Base-by-base conservation (phyloP, 1,140 invertebrate species). In the Mamestra configurata region DNA sequence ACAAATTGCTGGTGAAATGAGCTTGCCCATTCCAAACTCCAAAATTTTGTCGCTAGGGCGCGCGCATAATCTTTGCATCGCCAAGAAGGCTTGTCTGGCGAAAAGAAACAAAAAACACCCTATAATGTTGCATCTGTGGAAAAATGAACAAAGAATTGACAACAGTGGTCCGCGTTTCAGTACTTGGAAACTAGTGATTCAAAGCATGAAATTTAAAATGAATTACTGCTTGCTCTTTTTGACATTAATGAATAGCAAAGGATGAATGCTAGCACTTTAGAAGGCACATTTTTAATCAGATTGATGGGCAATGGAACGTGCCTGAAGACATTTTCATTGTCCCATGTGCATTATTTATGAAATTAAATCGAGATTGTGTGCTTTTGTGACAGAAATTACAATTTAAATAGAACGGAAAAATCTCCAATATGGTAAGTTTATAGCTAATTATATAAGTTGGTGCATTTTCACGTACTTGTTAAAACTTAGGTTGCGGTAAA, bases 331-430 rank as follows among this genome's bases (percentile, higher is more conserved):
- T 43, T 24, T 76, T 76, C 57, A 64, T 61, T 61, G 57, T 76
- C 27, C 73, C 73, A 76, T 76, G 73, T 76, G 73, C 55, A 76
- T 49, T 76, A 76, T 76, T 64, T 76, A 76, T 76, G 57, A 46
- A 64, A 27, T 35, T 61, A 49, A 18, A 20, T 27, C 13, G 43
- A 15, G 2, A 46, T 49, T 35, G 24, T 76, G 40, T 46, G 5
- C 7, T 61, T 64, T 76, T 11, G 73, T 76, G 40, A 76, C 73
- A 35, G 37, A 76, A 76, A 64, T 76, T 51, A 46, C n/a, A 49
- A 76, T 43, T 8, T 18, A 11, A 51, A 64, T 76, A 49, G 15
- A 20, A 1, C 18, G 13, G 10, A 11, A 64, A 51, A 49, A 18
- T 61, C 43, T 35, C 22, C n/a, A 64, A 46, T 27, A 76, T 76